Percentiles rank a stretch among this genome's conserved stretches.
Evolutionary conservation across 2,797 vertebrate species (phyloP).

Genomic region (Mus caroli): DNA sequence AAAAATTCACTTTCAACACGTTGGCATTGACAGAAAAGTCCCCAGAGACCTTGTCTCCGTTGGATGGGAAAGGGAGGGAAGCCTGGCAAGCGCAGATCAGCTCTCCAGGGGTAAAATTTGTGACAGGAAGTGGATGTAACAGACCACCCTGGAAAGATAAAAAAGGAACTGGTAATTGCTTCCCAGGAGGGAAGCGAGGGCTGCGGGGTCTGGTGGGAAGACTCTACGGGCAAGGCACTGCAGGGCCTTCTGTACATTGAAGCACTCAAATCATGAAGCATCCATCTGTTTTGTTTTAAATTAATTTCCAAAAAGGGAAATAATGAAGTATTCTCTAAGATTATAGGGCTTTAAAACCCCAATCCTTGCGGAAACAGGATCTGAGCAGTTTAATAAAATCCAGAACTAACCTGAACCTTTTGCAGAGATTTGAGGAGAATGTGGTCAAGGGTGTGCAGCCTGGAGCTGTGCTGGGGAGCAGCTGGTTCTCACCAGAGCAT

Average conservation of each 20-base stretch:
- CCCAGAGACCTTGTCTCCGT: background rate
- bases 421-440: background rate
- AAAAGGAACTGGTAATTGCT: conserved; percentile 34
- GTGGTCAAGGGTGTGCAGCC: background rate
- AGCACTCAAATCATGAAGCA: conserved; percentile 23
- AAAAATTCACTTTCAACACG: background rate
- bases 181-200: conserved; percentile 22
- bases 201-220: background rate
- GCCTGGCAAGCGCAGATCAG: background rate
- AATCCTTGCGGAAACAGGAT: conserved; percentile 28
- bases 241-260: background rate
- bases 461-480: background rate
- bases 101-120: background rate
- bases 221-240: background rate
- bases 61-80: conserved; percentile 3
- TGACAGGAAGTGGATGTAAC: background rate
- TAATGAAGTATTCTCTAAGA: background rate
- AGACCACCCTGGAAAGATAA: conserved; percentile 10
- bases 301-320: background rate
- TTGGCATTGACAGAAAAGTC: conserved; percentile 23
- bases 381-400: background rate
- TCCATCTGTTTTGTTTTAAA: conserved; percentile 33
- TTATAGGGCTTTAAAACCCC: background rate
- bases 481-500: background rate
- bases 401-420: background rate